Conservation (phyloP, 2,888 invertebrate genomes). For the Drosophila flavopinicola region DNA sequence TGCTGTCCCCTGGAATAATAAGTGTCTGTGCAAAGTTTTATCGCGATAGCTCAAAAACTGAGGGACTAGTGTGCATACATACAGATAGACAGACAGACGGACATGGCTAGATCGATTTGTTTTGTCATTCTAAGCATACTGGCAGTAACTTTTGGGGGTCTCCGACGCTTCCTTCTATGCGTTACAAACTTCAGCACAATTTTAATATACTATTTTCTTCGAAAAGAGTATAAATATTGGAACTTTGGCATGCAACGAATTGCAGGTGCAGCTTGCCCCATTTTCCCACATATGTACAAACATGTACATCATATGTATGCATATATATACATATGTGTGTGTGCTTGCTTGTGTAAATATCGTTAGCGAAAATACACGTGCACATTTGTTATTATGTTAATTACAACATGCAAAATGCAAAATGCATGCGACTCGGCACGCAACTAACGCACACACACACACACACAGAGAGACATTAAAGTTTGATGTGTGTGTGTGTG, state of each 20-base stretch:
- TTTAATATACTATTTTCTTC: too few species aligned
- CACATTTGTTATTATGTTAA: conserved; percentile 57
- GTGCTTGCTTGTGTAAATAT: conserved; percentile 12
- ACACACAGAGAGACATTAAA: background rate
- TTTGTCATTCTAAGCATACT: too few species aligned
- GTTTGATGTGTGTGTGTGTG: conserved; percentile 3
- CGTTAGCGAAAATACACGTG: conserved; percentile 39
- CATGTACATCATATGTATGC: background rate
- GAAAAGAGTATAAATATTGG: background rate
- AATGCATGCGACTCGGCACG: conserved; percentile 45
- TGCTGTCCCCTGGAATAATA: too few species aligned
- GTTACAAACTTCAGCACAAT: too few species aligned
- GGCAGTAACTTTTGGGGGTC: too few species aligned
- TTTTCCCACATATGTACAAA: background rate
- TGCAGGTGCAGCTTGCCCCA: conserved; percentile 21
- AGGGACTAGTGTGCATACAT: too few species aligned
- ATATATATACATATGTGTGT: background rate
- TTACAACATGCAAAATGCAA: conserved; percentile 57
- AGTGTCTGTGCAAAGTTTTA: too few species aligned
- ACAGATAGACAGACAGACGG: too few species aligned
- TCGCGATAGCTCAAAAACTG: too few species aligned
- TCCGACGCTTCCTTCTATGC: too few species aligned
- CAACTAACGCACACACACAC: conserved; percentile 23
- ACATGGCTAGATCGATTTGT: too few species aligned
- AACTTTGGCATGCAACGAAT: conserved; percentile 9